Evolutionary conservation across 2,888 invertebrate genomes (phyloP).

Genomic region (Dyspetes luteomarginatus): DNA sequence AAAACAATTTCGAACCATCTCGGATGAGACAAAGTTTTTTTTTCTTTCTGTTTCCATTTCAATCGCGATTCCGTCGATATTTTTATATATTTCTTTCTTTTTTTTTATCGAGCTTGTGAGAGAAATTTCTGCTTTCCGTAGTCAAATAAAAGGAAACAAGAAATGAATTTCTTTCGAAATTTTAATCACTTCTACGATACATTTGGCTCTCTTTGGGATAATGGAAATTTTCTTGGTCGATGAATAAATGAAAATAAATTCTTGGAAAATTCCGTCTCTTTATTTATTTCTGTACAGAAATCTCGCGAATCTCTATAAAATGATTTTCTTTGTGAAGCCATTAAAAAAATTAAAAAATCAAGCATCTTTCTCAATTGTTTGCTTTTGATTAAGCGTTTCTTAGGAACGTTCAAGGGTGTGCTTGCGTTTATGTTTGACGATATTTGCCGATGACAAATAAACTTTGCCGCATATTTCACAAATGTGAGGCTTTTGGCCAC

Average conservation of each 20-base stretch:
- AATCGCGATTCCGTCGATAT: neutral
- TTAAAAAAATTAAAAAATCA: neutral
- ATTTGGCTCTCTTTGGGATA: too few relatives aligned
- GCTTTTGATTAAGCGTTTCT: neutral
- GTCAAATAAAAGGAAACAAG: too few relatives aligned
- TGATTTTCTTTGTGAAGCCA: too few relatives aligned
- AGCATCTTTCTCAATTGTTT: neutral
- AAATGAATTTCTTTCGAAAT: neutral
- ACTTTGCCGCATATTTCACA: conserved; percentile 1
- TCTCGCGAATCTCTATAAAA: neutral
- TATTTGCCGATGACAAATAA: neutral
- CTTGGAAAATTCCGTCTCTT: neutral
- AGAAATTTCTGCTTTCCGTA: too few relatives aligned
- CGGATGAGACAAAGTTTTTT: conserved; percentile 37
- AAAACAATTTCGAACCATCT: conserved; percentile 37
- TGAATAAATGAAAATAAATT: conserved; percentile 3
- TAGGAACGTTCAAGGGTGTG: neutral
- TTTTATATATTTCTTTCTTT: conserved; percentile 15
- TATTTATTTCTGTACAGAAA: conserved; percentile 17
- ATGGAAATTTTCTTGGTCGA: too few relatives aligned
- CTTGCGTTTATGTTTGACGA: neutral
- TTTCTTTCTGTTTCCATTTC: neutral
- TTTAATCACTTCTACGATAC: too few relatives aligned
- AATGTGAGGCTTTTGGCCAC: too few relatives aligned
- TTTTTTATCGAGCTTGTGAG: conserved; percentile 1